Base-by-base conservation (phyloP, 2,888 invertebrate species). In the Polylopha cassiicola region DNA sequence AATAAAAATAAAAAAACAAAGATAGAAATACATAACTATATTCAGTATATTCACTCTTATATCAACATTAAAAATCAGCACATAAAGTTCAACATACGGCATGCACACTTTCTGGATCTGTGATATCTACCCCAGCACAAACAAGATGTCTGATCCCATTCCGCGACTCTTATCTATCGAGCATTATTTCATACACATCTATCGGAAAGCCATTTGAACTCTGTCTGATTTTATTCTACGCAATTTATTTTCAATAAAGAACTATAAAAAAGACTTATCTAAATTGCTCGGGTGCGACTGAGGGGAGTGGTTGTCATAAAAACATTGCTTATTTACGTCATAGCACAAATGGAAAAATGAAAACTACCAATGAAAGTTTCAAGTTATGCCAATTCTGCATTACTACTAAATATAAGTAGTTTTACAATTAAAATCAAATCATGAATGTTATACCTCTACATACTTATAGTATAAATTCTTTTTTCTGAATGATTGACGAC, bases 161-260 rank as follows among this genome's bases (percentile, higher is more conserved):
- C 11, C 29, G 20, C 29, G 8, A 9, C 70, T 77, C 80, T 81
- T 82, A 82, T 81, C 82, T 76, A 33, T 46, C 59, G 54, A 59
- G 72, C 79, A 79, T 79, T 82, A 82, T 81, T 82, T 82, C 84
- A 82, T 80, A 77, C 73, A 74, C 76, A 82, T 79, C 78, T 81
- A 84, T 84, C 82, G 84, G 82, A 81, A 84, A 84, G 73, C 80
- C 82, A 79, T 85, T 81, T 62, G 66, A 68, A 78, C 73, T 73
- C 73, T 68, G 79, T 76, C 72, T 79, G 78, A 84, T 81, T 84
- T 82, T 81, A 85, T 85, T 85, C 85, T 84, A 76, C 75, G 85
- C 85, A 85, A 85, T 85, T 85, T 85, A 85, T 82, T 85, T 85
- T 85, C 85, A 85, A 85, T 85, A 85, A 85, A 84, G 85, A 84